Evolutionary conservation across 2,113 vertebrate genomes (phyloP).

Genomic region (Hippoglossus stenolepis): DNA sequence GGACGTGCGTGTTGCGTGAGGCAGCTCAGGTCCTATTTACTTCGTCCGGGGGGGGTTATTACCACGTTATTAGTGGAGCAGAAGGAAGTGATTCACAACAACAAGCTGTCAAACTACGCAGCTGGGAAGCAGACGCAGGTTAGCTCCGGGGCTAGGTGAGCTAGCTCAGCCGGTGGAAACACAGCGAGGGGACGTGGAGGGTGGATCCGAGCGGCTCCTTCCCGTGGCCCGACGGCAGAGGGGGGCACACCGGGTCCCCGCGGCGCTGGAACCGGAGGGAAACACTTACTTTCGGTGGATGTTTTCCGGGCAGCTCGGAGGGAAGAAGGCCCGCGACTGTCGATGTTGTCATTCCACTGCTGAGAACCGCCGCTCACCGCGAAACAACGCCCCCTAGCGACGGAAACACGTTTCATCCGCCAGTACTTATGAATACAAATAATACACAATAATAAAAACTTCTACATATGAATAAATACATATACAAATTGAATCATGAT

Average conservation of each 20-base stretch:
- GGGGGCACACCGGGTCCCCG: no score
- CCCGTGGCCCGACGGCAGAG: no score
- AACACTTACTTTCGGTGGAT: conserved; percentile 65
- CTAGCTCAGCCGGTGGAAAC: conserved; percentile 40
- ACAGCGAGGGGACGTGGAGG: not conserved
- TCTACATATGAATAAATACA: no score
- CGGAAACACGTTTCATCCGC: not conserved
- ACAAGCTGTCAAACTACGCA: conserved; percentile 58
- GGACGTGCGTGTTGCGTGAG: not conserved
- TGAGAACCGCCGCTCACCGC: conserved; percentile 11
- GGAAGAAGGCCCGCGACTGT: conserved; percentile 37
- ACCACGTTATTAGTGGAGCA: conserved; percentile 6
- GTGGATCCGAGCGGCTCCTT: no score
- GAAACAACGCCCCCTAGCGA: conserved; percentile 31
- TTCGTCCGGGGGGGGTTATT: not conserved
- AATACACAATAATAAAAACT: no score
- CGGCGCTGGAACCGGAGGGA: no score
- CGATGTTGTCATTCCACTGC: conserved; percentile 57
- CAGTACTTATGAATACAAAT: not conserved
- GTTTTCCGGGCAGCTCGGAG: conserved; percentile 28
- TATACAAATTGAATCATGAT: no score
- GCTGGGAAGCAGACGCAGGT: conserved; percentile 40
- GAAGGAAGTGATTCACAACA: not conserved
- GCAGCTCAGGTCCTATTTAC: not conserved
- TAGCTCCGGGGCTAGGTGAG: conserved; percentile 64